These are phyloP conservation scores for Umimayanthus chanpuru DNA, from an alignment of 92 coral and sea anemone genomes.

Conservation along the genomic window DNA sequence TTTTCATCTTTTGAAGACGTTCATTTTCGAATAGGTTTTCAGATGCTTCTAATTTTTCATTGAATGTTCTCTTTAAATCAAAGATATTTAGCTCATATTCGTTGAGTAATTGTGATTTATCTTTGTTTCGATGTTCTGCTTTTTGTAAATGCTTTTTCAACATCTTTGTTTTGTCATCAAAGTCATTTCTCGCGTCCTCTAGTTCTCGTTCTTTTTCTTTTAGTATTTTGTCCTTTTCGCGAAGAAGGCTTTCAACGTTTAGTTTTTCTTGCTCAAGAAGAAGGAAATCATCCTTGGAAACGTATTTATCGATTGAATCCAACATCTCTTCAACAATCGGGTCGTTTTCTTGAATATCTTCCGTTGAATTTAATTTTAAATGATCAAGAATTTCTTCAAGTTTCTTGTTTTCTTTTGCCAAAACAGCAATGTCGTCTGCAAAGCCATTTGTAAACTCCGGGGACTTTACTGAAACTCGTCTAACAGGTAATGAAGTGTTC, in stretches of 20 bases:
- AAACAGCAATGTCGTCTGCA: constrained; percentile 72
- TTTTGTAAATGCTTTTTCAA: constrained; percentile 59
- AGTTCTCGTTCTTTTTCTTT: constrained; percentile 72
- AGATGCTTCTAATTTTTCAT: constrained; percentile 61
- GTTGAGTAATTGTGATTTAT: constrained; percentile 56
- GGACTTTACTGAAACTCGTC: constrained; percentile 39
- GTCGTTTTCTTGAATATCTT: constrained; percentile 45
- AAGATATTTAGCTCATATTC: constrained; percentile 71
- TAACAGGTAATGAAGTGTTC: constrained; percentile 18
- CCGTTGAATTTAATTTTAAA: constrained; percentile 55
- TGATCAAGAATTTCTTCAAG: constrained; percentile 85
- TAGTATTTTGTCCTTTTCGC: constrained; percentile 68
- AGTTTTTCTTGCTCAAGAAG: constrained; percentile 75
- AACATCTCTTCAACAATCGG: constrained; percentile 64
- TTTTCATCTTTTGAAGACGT: constrained; percentile 58
- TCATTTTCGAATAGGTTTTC: constrained; percentile 60
- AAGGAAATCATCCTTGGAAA: constrained; percentile 76
- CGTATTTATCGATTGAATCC: constrained; percentile 70
- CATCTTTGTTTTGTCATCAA: constrained; percentile 68
- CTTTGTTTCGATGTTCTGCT: constrained; percentile 69
- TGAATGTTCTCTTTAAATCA: constrained; percentile 63
- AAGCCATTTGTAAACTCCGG: constrained; percentile 66
- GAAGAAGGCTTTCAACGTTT: constrained; percentile 60
- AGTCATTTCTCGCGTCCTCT: constrained; percentile 69
- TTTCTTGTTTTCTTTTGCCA: constrained; percentile 84